Evolutionary conservation across 2,888 invertebrate species (phyloP).

Genomic region (Xanthorhoe spadicearia): DNA sequence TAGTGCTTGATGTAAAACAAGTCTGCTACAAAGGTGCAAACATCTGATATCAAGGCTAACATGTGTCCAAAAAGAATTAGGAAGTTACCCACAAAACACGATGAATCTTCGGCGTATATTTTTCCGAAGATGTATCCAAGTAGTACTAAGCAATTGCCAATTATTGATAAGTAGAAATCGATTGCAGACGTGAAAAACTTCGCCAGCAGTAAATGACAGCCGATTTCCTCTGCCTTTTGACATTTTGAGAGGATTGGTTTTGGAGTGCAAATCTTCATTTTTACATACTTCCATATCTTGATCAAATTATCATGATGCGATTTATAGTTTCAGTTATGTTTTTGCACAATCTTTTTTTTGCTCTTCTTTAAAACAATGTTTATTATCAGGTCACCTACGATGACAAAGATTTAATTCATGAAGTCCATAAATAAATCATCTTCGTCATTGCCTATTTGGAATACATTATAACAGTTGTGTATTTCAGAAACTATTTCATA

Average conservation of each 20-base stretch:
- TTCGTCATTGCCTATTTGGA: conserved; percentile 19
- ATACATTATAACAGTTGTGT: conserved; percentile 10
- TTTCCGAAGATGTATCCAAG: conserved; percentile 53
- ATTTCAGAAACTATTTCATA: conserved; percentile 20
- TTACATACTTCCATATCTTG: conserved; percentile 32
- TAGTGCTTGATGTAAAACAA: conserved; percentile 41
- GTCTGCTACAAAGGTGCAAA: conserved; percentile 45
- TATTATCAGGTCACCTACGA: neutral
- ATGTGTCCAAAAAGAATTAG: conserved; percentile 53
- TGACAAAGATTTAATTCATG: neutral
- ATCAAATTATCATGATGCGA: conserved; percentile 1
- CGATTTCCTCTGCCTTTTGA: conserved; percentile 35
- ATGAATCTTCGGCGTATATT: conserved; percentile 38
- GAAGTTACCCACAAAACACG: conserved; percentile 45
- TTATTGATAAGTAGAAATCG: conserved; percentile 51
- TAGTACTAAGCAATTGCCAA: conserved; percentile 51
- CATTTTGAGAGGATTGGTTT: conserved; percentile 37
- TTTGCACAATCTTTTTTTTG: neutral
- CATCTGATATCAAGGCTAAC: conserved; percentile 49
- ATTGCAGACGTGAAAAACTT: conserved; percentile 45
- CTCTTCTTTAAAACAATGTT: neutral
- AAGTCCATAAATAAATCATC: conserved; percentile 8
- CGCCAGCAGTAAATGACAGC: conserved; percentile 31
- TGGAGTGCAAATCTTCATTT: conserved; percentile 48
- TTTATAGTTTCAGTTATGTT: neutral